Conservation (phyloP, 1,140 invertebrate species). For the Drosophila chauvacae region DNA sequence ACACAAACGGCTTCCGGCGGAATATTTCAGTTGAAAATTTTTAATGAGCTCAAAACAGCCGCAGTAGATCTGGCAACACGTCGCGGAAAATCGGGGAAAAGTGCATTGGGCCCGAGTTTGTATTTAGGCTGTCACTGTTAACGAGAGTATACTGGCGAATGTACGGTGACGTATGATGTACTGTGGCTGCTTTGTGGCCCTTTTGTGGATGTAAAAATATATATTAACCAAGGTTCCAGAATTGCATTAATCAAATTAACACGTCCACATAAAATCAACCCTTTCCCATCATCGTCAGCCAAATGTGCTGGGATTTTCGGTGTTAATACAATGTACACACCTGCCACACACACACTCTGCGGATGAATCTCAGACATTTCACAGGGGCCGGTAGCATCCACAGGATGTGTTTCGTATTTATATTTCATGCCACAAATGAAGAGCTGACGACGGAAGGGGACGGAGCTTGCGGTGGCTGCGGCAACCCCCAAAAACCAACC, state of each 20-base stretch:
- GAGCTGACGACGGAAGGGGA: conserved; percentile 41
- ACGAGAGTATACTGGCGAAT: conserved; percentile 24
- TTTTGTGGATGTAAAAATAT: conserved; percentile 1
- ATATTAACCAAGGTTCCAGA: not conserved
- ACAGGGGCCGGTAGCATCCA: conserved; percentile 43
- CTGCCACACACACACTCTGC: conserved; percentile 38
- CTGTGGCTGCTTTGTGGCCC: not conserved
- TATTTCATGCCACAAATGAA: conserved; percentile 29
- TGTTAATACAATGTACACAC: conserved; percentile 53
- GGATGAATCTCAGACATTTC: conserved; percentile 54
- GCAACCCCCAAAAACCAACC: conserved; percentile 26
- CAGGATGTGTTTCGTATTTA: conserved; percentile 41
- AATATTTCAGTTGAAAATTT: conserved; percentile 83
- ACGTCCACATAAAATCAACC: conserved; percentile 6
- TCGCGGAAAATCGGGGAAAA: conserved; percentile 9
- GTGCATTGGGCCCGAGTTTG: not conserved
- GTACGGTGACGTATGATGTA: conserved; percentile 15
- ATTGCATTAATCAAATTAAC: conserved; percentile 32
- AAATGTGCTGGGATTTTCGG: conserved; percentile 24
- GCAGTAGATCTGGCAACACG: conserved; percentile 25
- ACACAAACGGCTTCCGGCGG: conserved; percentile 65
- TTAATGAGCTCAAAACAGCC: conserved; percentile 76
- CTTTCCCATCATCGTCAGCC: not conserved
- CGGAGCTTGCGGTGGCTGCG: conserved; percentile 26
- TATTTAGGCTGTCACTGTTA: conserved; percentile 17